Percentiles rank a stretch among this genome's conserved stretches.
phyloP scores from a whole-genome alignment of 2,797 vertebrate species.

The Premnoplex brunnescens region DNA sequence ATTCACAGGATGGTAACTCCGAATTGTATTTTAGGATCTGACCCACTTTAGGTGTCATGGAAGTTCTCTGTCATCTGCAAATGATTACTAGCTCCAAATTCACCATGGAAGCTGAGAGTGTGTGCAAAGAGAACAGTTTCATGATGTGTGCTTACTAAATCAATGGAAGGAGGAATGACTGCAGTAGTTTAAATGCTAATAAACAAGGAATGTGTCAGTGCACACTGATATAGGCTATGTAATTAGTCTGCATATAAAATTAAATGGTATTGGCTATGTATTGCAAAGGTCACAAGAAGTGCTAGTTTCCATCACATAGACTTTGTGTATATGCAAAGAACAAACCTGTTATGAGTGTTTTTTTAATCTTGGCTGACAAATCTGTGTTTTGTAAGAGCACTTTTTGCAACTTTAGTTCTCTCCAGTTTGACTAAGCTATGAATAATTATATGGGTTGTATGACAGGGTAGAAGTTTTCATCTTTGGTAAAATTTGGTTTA shows the following conservation, averaged over 20 bases:
- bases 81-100: background rate
- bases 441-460: background rate
- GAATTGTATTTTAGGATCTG: background rate
- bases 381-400: background rate
- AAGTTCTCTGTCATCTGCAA: background rate
- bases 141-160: accelerated
- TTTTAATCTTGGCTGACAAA: background rate
- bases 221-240: background rate
- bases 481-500: background rate
- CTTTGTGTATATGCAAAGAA: background rate
- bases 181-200: background rate
- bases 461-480: background rate
- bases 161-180: background rate
- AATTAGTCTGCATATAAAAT: background rate
- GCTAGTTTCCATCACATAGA: background rate
- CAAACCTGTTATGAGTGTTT: background rate
- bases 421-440: background rate
- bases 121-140: background rate
- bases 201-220: background rate
- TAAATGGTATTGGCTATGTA: background rate
- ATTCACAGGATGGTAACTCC: background rate
- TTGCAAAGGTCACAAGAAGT: background rate
- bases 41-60: accelerated
- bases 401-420: background rate
- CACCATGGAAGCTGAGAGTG: background rate